phyloP scores from a whole-genome alignment of 2,888 invertebrate genomes.

The Drosophila mayaguana region DNA sequence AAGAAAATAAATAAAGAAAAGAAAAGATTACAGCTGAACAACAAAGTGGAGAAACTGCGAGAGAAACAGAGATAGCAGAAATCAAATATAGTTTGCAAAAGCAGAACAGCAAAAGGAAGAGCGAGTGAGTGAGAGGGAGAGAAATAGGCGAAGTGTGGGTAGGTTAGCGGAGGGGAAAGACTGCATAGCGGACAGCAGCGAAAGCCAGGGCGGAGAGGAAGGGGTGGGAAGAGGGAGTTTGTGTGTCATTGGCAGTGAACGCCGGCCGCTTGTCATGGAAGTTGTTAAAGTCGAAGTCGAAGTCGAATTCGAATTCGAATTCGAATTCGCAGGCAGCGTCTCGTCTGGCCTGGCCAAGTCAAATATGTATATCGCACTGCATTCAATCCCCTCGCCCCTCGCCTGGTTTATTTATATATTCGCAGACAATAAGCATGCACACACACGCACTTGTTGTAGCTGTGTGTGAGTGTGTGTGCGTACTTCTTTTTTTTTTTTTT shows the following conservation, averaged over 20 bases:
- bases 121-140: background rate
- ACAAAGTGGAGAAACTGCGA: slow-evolving; percentile 58
- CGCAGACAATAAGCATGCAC: slow-evolving; percentile 45
- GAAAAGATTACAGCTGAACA: slow-evolving; percentile 66
- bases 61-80: slow-evolving; percentile 17
- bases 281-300: slow-evolving; percentile 34
- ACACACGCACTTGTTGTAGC: slow-evolving; percentile 4
- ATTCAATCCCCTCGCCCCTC: background rate
- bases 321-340: slow-evolving; percentile 37
- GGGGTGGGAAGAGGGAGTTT: no score
- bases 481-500: slow-evolving; percentile 45
- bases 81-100: slow-evolving; percentile 32
- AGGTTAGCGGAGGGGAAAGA: background rate
- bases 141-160: background rate
- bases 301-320: slow-evolving; percentile 25
- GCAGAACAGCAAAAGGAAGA: slow-evolving; percentile 24
- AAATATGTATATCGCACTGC: slow-evolving; percentile 48
- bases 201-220: slow-evolving; percentile 1
- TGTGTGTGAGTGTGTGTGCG: slow-evolving; percentile 3
- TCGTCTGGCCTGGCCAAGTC: slow-evolving; percentile 51
- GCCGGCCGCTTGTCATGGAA: slow-evolving; percentile 60
- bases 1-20: slow-evolving; percentile 8
- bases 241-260: slow-evolving; percentile 30
- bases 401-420: slow-evolving; percentile 55
- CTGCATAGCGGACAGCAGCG: background rate